A percentile compares a stretch with the other conserved stretches of the same genome.
Conservation (phyloP, 2,797 vertebrate genomes). For the Loris lydekkerianus region DNA sequence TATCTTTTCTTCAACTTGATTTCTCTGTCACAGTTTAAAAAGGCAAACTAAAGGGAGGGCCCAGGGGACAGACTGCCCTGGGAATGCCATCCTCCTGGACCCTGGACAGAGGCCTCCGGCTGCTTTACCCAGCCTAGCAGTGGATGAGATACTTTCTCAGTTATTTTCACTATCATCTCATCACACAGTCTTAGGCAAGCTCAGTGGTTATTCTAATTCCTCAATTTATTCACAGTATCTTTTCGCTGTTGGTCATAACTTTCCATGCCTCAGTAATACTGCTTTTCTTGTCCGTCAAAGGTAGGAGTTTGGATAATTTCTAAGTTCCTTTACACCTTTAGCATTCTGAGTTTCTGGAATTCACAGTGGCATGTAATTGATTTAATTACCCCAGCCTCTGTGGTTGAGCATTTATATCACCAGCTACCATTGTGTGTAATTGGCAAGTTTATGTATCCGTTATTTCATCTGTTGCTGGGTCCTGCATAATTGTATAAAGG, state of each 20-base stretch:
- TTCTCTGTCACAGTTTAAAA: neutral
- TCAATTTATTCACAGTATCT: neutral
- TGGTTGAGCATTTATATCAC: neutral
- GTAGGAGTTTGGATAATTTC: neutral
- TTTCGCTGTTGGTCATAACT: neutral
- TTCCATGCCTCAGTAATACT: neutral
- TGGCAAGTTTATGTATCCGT: neutral
- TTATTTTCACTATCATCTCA: neutral
- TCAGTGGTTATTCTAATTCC: neutral
- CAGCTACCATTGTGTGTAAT: neutral
- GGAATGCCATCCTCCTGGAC: neutral
- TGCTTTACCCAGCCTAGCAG: fast-evolving
- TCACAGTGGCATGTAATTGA: neutral
- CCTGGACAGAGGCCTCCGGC: neutral
- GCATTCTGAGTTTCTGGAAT: neutral
- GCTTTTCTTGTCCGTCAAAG: neutral
- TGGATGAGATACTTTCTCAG: neutral
- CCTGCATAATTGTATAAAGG: neutral
- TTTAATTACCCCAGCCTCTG: neutral
- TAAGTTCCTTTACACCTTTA: neutral
- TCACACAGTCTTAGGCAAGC: neutral
- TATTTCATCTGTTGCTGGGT: neutral
- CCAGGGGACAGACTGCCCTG: neutral
- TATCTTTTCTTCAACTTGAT: neutral
- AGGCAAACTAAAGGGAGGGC: neutral